A percentile compares a stretch with the other conserved stretches of the same genome.
Evolutionary conservation across 2,888 invertebrate genomes (phyloP).

Genomic region (Cheilosia scutellata): DNA sequence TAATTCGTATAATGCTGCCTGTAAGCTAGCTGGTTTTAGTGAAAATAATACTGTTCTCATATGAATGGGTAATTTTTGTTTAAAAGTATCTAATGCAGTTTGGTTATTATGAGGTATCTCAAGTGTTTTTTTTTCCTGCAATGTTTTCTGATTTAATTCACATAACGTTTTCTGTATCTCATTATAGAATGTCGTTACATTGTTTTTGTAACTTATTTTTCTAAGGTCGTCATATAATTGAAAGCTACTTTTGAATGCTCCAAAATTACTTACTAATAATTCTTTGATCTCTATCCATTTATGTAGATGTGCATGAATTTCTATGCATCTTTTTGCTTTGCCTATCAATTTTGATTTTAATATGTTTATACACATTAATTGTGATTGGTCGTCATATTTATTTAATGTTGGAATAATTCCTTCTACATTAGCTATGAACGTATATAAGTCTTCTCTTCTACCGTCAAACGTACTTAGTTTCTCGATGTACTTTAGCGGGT

Average conservation of each 20-base stretch:
- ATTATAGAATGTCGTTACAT: slow-evolving; percentile 3
- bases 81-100: not conserved
- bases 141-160: slow-evolving; percentile 8
- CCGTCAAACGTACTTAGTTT: no score
- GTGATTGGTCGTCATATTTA: no score
- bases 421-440: no score
- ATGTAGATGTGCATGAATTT: not conserved
- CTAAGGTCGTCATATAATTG: slow-evolving; percentile 2
- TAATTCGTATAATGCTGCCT: no score
- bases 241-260: slow-evolving; percentile 8
- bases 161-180: not conserved
- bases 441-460: no score
- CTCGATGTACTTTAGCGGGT: no score
- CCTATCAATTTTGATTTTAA: no score
- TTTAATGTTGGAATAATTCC: no score
- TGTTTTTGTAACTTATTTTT: slow-evolving; percentile 11
- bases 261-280: not conserved
- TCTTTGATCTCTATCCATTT: not conserved
- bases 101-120: not conserved
- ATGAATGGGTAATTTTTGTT: not conserved
- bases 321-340: not conserved
- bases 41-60: slow-evolving; percentile 2
- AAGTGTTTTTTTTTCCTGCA: not conserved
- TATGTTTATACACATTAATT: no score
- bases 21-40: not conserved